Base-by-base conservation (phyloP, 30 jellyfish, hydroid and myxozoan species). In the Cassiopea xamachana region DNA sequence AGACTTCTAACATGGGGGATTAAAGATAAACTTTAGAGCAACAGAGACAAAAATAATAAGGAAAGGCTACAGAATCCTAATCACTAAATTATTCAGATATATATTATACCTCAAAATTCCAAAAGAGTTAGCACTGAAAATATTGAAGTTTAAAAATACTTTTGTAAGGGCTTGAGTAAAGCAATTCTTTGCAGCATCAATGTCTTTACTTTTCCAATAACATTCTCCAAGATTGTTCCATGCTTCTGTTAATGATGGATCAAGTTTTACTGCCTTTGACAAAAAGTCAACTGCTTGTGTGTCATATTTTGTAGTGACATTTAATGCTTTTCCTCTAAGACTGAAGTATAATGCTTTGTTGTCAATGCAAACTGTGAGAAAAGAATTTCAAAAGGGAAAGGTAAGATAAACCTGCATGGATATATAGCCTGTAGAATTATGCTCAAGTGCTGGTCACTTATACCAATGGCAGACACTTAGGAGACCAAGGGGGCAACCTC, bases 141-240 rank as follows among this genome's bases (percentile, higher is more conserved):
- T 27, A 27, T 27, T 27, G 39, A 3, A 0, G 7, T 55, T 3
- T 55, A 55, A 3, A 3, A 55, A 46, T 73, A 92, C 99, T 96
- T 96, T 91, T n/a, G 89, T 15, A 16, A 92, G 82, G 9, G 99
- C 99, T 39, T 94, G 85, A 19, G 83, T 92, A 62, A 96, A 96
- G 77, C 99, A 96, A 64, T 96, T 92, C 69, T 77, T 79, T 3
- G 99, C 99, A 10, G 93, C 94, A 27, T 96, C 98, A 16, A 96
- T 75, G 47, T 96, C 95, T 85, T 92, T 96, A 77, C 92, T 85
- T 87, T 96, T 96, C 99, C 99, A 96, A 83, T 96, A 96, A 79
- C 99, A 86, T 85, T 96, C 99, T 7, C 99, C 99, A 64, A 96
- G 96, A 47, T 89, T 85, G 82, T 96, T 96, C 99, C 99, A 96